These are phyloP conservation scores for Timema cristinae DNA, from an alignment of 2,888 invertebrate species.

Conservation along the genomic window DNA sequence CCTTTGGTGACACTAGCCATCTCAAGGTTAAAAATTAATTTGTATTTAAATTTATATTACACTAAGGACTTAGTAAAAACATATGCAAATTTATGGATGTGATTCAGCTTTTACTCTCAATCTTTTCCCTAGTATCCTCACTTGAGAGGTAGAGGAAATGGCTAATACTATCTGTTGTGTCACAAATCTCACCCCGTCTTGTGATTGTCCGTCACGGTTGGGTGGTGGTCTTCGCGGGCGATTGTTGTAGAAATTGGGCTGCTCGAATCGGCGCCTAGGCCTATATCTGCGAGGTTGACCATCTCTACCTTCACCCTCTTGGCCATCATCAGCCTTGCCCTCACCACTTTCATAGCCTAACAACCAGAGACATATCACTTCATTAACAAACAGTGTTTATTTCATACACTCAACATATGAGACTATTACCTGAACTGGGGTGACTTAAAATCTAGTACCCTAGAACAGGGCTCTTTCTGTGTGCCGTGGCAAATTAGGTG, in stretches of 20 bases:
- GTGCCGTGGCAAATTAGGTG: too few relatives aligned
- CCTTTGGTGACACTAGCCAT: too few relatives aligned
- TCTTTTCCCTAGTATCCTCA: background rate
- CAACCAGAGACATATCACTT: background rate
- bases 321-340: constrained; percentile 37
- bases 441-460: too few relatives aligned
- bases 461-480: background rate
- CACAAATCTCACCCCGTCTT: constrained; percentile 29
- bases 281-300: constrained; percentile 33
- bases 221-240: constrained; percentile 29
- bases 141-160: background rate
- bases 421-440: too few relatives aligned
- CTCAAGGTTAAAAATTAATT: too few relatives aligned
- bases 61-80: too few relatives aligned
- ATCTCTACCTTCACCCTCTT: constrained; percentile 25
- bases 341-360: constrained; percentile 42
- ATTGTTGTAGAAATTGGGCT: constrained; percentile 34
- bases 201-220: constrained; percentile 27
- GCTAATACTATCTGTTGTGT: background rate
- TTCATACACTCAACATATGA: too few relatives aligned
- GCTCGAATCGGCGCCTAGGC: constrained; percentile 32
- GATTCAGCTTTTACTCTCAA: background rate
- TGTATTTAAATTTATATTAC: too few relatives aligned
- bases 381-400: background rate
- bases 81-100: too few relatives aligned